phyloP scores from a whole-genome alignment of 1,140 invertebrate species.

The Pachyrhynchus sulphureomaculatus region DNA sequence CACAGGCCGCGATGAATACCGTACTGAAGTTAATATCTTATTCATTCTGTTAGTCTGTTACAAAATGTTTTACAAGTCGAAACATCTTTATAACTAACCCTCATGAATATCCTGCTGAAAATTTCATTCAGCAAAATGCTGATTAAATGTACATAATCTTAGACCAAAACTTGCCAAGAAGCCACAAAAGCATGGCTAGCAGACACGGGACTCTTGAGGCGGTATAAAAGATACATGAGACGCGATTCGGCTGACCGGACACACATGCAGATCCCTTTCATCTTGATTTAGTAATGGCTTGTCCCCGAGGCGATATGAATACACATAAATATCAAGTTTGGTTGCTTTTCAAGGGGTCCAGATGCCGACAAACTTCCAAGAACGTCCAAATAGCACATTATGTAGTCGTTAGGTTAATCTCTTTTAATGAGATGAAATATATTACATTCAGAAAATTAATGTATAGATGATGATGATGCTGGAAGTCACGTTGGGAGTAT shows the following conservation, averaged over 20 bases:
- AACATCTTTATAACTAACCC: not conserved
- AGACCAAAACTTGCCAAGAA: conserved; percentile 30
- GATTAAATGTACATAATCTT: conserved; percentile 32
- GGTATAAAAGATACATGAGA: conserved; percentile 32
- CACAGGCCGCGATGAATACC: too few species aligned
- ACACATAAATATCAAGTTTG: conserved; percentile 35
- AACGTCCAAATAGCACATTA: conserved; percentile 23
- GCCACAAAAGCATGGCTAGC: conserved; percentile 24
- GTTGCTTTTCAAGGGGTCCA: not conserved
- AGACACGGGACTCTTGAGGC: conserved; percentile 15
- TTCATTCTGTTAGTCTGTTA: too few species aligned
- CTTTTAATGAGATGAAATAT: conserved; percentile 23
- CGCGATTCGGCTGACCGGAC: conserved; percentile 31
- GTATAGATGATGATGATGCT: too few species aligned
- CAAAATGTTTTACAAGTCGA: too few species aligned
- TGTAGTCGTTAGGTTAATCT: conserved; percentile 23
- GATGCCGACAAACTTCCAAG: conserved; percentile 21
- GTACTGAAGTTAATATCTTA: too few species aligned
- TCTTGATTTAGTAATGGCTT: conserved; percentile 32
- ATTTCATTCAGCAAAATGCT: conserved; percentile 22
- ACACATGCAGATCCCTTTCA: conserved; percentile 34
- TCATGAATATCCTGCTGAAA: not conserved
- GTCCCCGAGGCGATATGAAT: conserved; percentile 33
- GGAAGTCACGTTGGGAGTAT: too few species aligned
- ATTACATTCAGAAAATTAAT: too few species aligned